Conservation (phyloP, 2,797 vertebrate species). For the Hippopotamyrus pictus region DNA sequence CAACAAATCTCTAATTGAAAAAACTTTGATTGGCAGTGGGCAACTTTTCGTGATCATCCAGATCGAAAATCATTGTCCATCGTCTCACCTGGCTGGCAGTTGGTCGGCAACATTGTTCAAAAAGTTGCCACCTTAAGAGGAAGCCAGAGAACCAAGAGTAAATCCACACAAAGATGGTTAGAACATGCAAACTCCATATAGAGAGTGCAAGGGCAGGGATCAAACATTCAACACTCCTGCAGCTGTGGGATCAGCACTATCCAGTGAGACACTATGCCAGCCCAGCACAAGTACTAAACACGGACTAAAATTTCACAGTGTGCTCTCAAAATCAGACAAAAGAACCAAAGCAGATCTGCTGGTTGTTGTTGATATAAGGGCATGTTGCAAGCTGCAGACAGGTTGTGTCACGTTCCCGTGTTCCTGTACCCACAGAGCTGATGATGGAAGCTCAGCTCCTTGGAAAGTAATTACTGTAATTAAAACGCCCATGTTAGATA, state of each 20-base stretch:
- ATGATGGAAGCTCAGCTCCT: background rate
- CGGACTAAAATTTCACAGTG: background rate
- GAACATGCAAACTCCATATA: background rate
- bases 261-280: background rate
- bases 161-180: background rate
- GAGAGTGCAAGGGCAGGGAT: background rate
- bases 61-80: background rate
- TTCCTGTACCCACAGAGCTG: background rate
- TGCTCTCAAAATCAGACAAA: background rate
- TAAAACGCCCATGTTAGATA: conserved; percentile 5
- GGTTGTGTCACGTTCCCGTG: background rate
- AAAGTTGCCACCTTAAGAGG: background rate
- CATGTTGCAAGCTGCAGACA: background rate
- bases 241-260: background rate
- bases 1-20: background rate
- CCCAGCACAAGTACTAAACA: background rate
- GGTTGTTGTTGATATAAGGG: background rate
- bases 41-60: background rate
- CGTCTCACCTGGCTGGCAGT: background rate
- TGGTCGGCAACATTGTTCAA: background rate
- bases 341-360: background rate
- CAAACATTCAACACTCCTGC: background rate
- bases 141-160: background rate
- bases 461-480: conserved; percentile 8
- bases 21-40: background rate